phyloP scores from a whole-genome alignment of 2,888 invertebrate genomes.

The Heliconius charithonia region DNA sequence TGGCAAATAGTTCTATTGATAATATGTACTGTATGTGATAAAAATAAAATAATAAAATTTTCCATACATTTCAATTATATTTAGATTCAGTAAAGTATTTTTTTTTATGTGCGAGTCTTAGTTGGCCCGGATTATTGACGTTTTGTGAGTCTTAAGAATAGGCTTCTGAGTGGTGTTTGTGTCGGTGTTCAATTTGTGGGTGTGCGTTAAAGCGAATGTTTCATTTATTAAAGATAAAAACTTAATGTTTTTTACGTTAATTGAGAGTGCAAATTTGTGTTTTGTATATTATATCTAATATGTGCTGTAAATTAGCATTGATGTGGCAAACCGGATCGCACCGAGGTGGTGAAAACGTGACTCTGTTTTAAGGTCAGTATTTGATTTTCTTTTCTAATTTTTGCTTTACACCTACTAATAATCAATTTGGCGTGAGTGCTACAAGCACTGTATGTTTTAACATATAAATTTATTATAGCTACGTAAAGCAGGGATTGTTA shows the following conservation, averaged over 20 bases:
- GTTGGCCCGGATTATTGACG: constrained; percentile 76
- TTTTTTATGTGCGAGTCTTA: constrained; percentile 25
- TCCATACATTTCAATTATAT: constrained; percentile 6
- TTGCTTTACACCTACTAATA: background rate
- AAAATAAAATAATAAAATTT: background rate
- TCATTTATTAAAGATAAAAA: constrained; percentile 50
- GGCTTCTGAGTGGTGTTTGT: constrained; percentile 71
- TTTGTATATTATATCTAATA: constrained; percentile 54
- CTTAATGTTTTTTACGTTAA: constrained; percentile 49
- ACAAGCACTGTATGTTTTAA: background rate
- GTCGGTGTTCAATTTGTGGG: constrained; percentile 64
- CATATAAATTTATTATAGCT: background rate
- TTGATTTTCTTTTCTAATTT: constrained; percentile 50
- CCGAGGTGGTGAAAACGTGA: constrained; percentile 76
- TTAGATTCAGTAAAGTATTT: constrained; percentile 8
- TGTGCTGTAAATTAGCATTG: constrained; percentile 74
- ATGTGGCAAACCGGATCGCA: constrained; percentile 81
- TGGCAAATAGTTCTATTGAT: constrained; percentile 19
- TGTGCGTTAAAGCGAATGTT: constrained; percentile 60
- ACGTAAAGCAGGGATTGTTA: background rate
- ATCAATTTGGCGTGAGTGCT: background rate
- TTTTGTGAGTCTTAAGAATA: constrained; percentile 66
- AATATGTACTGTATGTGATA: background rate
- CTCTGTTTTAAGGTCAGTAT: constrained; percentile 77
- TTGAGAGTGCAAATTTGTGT: constrained; percentile 53